These are phyloP conservation scores for Rhinoptilus africanus DNA, from an alignment of 2,113 vertebrate genomes.

Conservation along the genomic window DNA sequence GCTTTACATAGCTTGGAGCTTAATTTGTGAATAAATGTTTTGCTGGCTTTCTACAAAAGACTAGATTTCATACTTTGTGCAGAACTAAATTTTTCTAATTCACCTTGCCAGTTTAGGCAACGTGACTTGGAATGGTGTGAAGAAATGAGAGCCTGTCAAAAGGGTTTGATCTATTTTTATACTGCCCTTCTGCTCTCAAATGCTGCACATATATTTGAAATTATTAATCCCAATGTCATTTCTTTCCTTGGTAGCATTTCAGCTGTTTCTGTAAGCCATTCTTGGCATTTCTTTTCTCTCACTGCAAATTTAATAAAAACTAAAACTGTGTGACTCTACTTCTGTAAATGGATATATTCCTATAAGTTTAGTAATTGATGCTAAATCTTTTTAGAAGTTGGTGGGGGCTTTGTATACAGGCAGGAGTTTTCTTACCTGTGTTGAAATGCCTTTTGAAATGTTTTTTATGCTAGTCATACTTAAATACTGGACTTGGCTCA, in stretches of 20 bases:
- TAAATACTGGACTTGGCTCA: background rate
- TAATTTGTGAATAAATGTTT: background rate
- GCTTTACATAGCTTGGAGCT: background rate
- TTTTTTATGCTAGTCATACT: background rate
- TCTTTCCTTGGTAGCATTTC: background rate
- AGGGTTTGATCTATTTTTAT: slow-evolving; percentile 16
- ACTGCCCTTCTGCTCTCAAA: slow-evolving; percentile 9
- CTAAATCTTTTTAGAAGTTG: background rate
- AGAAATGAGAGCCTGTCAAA: background rate
- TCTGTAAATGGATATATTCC: background rate
- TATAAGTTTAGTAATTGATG: background rate
- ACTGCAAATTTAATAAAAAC: background rate
- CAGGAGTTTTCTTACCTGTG: background rate
- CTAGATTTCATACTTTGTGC: background rate
- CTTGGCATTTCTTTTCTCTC: background rate
- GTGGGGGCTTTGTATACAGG: background rate
- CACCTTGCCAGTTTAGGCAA: background rate
- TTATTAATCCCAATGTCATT: background rate
- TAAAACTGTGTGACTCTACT: background rate
- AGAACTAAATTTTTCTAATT: background rate
- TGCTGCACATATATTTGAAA: background rate
- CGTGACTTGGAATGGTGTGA: background rate
- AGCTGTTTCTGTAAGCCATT: background rate
- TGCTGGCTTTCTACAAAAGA: background rate
- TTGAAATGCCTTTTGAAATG: background rate